Percentiles rank a stretch among this genome's conserved stretches.
phyloP scores from a whole-genome alignment of 2,888 invertebrate species.

The Cantharis rufa region DNA sequence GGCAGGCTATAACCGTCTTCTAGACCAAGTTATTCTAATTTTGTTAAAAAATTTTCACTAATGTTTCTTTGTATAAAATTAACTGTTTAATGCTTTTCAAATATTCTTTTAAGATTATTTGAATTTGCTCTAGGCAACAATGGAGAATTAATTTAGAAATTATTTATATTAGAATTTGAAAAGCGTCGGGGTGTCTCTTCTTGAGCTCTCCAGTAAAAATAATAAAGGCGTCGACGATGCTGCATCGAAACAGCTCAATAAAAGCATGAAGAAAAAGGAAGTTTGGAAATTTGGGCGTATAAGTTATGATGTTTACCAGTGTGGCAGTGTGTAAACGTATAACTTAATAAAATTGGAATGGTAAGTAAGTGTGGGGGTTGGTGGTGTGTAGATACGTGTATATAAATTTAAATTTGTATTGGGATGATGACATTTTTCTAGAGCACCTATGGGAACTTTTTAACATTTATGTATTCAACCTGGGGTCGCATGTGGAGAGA shows the following conservation, averaged over 20 bases:
- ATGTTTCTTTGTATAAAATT: no score
- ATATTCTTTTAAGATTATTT: not conserved
- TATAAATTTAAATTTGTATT: constrained; percentile 34
- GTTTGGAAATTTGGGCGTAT: not conserved
- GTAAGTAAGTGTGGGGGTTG: not conserved
- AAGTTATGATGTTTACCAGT: not conserved
- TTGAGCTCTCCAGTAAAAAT: not conserved
- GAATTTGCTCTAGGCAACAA: not conserved
- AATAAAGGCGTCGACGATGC: not conserved
- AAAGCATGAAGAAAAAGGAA: not conserved
- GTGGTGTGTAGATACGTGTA: not conserved
- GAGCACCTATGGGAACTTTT: constrained; percentile 49
- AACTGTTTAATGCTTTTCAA: not conserved
- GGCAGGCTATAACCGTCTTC: no score
- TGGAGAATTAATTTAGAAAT: not conserved
- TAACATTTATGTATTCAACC: constrained; percentile 51
- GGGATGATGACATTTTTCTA: constrained; percentile 47
- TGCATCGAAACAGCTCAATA: not conserved
- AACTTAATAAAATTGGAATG: constrained; percentile 12
- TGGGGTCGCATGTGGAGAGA: constrained; percentile 50
- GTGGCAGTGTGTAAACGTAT: constrained; percentile 4
- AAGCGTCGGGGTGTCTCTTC: not conserved
- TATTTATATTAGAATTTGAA: not conserved
- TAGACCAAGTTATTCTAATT: no score
- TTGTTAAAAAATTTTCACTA: no score